A percentile compares a stretch with the other conserved stretches of the same genome.
Conservation (phyloP, 2,113 vertebrate species). For the Cyprinus carpio region DNA sequence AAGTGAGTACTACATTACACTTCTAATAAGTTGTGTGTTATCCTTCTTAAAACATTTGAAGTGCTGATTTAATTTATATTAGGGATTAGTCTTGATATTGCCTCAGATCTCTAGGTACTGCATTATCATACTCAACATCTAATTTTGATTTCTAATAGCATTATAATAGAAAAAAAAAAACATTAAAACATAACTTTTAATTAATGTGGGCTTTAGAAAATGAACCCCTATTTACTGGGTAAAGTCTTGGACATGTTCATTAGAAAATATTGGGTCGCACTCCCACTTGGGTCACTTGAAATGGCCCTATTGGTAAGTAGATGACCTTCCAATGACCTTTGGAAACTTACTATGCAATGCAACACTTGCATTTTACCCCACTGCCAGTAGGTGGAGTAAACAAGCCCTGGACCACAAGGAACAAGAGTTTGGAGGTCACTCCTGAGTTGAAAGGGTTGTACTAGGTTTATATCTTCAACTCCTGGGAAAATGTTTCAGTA, state of each 20-base stretch:
- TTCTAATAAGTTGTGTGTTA: constrained; percentile 26
- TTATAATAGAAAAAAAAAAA: constrained; percentile 26
- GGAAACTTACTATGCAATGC: background rate
- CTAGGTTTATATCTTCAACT: background rate
- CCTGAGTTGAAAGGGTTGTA: background rate
- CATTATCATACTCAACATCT: constrained; percentile 50
- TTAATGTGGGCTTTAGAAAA: constrained; percentile 39
- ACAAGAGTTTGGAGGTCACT: too few species aligned
- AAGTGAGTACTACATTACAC: background rate
- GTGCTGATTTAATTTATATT: constrained; percentile 52
- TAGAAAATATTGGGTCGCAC: background rate
- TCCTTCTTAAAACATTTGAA: constrained; percentile 29
- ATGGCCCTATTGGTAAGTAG: too few species aligned
- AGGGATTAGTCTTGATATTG: constrained; percentile 57
- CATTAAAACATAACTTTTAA: constrained; percentile 49
- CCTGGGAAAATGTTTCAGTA: background rate
- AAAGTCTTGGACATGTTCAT: background rate
- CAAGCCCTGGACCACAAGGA: constrained; percentile 2
- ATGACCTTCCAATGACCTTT: too few species aligned
- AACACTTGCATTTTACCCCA: background rate
- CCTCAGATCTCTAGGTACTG: constrained; percentile 53
- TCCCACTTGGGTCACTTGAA: background rate
- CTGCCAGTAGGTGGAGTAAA: constrained; percentile 8
- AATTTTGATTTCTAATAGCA: constrained; percentile 50
- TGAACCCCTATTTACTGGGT: background rate